Evolutionary conservation across 2,888 invertebrate genomes (phyloP).

Genomic region (Hirtodrosophila trivittata): DNA sequence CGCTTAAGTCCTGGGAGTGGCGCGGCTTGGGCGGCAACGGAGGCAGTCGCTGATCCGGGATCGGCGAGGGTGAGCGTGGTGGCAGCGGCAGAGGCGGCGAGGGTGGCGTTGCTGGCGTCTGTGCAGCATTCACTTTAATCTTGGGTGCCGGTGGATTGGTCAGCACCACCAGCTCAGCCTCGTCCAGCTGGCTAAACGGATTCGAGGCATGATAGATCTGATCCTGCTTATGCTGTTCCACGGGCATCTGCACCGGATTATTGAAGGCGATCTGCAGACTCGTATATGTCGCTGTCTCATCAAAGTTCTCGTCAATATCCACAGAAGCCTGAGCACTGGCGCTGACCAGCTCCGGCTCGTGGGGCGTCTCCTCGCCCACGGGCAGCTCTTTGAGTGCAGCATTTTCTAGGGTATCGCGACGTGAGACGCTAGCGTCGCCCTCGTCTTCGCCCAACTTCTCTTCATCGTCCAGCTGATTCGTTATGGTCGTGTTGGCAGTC

Average conservation of each 20-base stretch:
- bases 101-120: slow-evolving; percentile 79
- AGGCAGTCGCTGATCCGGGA: slow-evolving; percentile 87
- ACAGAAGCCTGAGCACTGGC: slow-evolving; percentile 80
- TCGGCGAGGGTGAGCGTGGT: slow-evolving; percentile 75
- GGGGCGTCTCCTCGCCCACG: slow-evolving; percentile 44
- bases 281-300: slow-evolving; percentile 91
- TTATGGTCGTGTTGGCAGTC: slow-evolving; percentile 73
- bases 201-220: slow-evolving; percentile 61
- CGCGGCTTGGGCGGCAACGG: slow-evolving; percentile 92
- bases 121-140: slow-evolving; percentile 82
- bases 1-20: slow-evolving; percentile 84
- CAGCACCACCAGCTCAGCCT: slow-evolving; percentile 83
- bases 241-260: slow-evolving; percentile 90
- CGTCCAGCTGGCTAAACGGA: slow-evolving; percentile 71
- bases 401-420: slow-evolving; percentile 84
- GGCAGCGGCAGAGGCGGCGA: slow-evolving; percentile 76
- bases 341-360: slow-evolving; percentile 41
- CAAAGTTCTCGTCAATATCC: slow-evolving; percentile 87
- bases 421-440: slow-evolving; percentile 81
- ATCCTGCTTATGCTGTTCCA: slow-evolving; percentile 51
- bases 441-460: slow-evolving; percentile 88
- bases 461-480: slow-evolving; percentile 84
- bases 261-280: slow-evolving; percentile 93
- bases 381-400: slow-evolving; percentile 75
- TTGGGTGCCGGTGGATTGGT: slow-evolving; percentile 85